A percentile compares a stretch with the other conserved stretches of the same genome.
Conservation (phyloP, 1,140 invertebrate genomes). For the Caenorhabditis brenneri region DNA sequence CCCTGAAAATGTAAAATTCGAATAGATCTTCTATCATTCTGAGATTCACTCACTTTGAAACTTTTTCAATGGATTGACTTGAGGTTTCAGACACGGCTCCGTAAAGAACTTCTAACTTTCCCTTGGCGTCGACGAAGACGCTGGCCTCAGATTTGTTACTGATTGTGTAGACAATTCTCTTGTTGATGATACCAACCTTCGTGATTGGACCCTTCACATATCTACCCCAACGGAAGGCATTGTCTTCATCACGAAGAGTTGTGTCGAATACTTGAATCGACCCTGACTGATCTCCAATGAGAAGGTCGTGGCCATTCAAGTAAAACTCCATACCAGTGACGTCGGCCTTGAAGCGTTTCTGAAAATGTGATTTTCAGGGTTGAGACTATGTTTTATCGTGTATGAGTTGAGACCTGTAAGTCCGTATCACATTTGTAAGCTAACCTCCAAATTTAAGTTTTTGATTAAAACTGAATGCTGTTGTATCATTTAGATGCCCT, state of each 20-base stretch:
- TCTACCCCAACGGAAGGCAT: neutral
- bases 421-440: too few relatives aligned
- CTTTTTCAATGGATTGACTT: neutral
- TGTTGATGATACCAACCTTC: constrained; percentile 19
- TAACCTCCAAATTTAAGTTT: too few relatives aligned
- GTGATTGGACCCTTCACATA: neutral
- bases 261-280: neutral
- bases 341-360: neutral
- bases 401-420: too few relatives aligned
- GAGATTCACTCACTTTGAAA: neutral
- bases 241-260: neutral
- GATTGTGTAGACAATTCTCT: neutral
- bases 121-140: neutral
- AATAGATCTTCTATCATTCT: too few relatives aligned
- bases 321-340: neutral
- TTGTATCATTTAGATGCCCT: too few relatives aligned
- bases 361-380: too few relatives aligned
- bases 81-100: neutral
- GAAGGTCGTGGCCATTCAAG: neutral
- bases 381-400: too few relatives aligned
- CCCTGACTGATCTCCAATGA: neutral
- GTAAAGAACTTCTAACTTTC: neutral
- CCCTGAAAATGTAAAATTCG: neutral
- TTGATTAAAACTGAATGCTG: too few relatives aligned
- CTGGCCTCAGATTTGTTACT: neutral